These are phyloP conservation scores for Sapayoa aenigma DNA, from an alignment of 2,113 vertebrate genomes.

Conservation along the genomic window DNA sequence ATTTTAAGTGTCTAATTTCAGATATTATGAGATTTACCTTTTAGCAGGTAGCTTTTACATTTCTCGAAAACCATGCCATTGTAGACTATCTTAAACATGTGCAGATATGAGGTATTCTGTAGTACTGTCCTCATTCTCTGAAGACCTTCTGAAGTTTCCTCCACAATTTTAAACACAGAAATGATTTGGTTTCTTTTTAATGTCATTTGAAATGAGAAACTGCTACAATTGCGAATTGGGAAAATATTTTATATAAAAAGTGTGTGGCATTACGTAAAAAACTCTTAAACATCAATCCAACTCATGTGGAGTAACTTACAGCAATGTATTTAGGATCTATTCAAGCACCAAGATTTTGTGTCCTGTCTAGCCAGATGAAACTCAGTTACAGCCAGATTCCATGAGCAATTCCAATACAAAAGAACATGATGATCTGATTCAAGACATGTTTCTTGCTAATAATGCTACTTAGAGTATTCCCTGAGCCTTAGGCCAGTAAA, in stretches of 20 bases:
- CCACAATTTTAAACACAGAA: background rate
- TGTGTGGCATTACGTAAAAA: background rate
- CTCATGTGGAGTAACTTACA: background rate
- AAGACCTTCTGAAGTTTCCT: background rate
- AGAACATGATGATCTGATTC: background rate
- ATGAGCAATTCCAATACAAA: background rate
- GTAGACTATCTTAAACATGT: background rate
- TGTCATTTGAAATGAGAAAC: background rate
- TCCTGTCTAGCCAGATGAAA: background rate
- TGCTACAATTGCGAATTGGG: background rate
- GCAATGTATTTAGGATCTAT: background rate
- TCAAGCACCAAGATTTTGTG: background rate
- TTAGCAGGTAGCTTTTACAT: background rate
- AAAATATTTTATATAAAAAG: background rate
- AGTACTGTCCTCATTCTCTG: background rate
- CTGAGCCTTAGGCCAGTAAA: background rate
- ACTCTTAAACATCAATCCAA: background rate
- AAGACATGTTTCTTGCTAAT: background rate
- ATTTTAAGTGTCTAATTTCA: background rate
- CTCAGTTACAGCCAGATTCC: background rate
- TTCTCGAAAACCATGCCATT: background rate
- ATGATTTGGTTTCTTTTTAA: background rate
- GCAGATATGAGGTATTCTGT: background rate
- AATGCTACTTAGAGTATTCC: background rate
- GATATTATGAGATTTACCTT: background rate